Evolutionary conservation across 1,140 invertebrate genomes (phyloP), one percentile per base, ranked within the genome.

Genomic region (Drosophila albomicans): DNA sequence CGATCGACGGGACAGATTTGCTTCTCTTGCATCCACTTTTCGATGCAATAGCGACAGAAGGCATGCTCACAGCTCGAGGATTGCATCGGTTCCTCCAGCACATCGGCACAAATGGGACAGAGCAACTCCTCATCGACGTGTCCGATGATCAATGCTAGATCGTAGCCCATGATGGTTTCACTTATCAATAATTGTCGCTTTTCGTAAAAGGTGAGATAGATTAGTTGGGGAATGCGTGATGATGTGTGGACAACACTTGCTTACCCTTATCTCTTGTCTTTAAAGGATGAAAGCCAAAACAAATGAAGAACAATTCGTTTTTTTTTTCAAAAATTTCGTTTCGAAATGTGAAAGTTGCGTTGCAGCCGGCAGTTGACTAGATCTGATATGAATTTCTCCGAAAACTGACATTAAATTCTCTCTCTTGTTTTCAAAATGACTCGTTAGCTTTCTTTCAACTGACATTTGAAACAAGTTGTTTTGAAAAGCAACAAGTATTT

Each of bases 81-180:
- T 5, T 88, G 84, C 51, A 89, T 61, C 0, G 84, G 84, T 2
- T 75, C 67, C 70, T 88, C 84, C n/a, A 88, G 61, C 2, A 88
- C 78, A 38, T 89, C 85, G 0, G 77, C 46, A 8, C 84, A 88
- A 4, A 88, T 88, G 2, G 84, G 84, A 4, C 84, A 88, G 1
- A 89, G 48, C 0, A 88, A 68, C 62, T 88, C 84, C 58, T 89
- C 80, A 48, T 88, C 84, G 30, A 89, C 81, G 7, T 68, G 48
- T 1, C 84, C 84, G 35, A 84, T 59, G 67, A 87, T 82, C 7
- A 61, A 20, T 6, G 25, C 56, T 1, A 88, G 25, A 74, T 87
- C 82, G 11, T 74, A 87, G 54, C 82, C 82, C 82, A 87, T 87
- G 45, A 82, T 87, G 45, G 3, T 52, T 52, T 6, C 15, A 25